Evolutionary conservation across 2,888 invertebrate genomes (phyloP).

Genomic region (Drosophila aldrichi): DNA sequence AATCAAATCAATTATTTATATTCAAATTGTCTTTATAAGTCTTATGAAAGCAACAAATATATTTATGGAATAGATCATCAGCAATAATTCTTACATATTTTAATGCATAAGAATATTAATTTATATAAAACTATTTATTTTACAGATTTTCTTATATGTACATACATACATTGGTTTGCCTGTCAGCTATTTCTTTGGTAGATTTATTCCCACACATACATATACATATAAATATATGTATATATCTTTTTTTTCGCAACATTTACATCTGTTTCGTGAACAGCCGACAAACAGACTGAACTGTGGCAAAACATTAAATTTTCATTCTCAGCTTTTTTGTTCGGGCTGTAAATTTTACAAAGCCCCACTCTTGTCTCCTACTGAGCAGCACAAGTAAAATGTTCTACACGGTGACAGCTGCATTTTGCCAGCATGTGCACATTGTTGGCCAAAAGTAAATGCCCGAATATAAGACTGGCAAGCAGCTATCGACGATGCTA

Average conservation of each 20-base stretch:
- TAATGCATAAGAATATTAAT: too few relatives aligned
- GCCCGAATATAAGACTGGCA: constrained; percentile 19
- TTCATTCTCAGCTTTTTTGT: constrained; percentile 6
- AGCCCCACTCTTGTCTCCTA: not conserved
- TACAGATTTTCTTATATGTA: not conserved
- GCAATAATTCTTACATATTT: too few relatives aligned
- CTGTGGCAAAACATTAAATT: constrained; percentile 13
- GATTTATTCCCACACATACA: not conserved
- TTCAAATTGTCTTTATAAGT: too few relatives aligned
- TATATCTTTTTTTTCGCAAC: not conserved
- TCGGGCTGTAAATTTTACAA: constrained; percentile 11
- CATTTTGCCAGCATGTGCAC: constrained; percentile 14
- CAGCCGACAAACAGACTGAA: not conserved
- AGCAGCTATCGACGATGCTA: constrained; percentile 2
- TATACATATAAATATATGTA: too few relatives aligned
- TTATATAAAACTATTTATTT: too few relatives aligned
- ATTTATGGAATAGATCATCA: too few relatives aligned
- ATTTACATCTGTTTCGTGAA: not conserved
- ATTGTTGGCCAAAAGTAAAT: constrained; percentile 11
- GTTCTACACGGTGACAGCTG: constrained; percentile 26
- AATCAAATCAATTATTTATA: too few relatives aligned
- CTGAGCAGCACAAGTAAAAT: not conserved
- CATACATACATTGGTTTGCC: not conserved
- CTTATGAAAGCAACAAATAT: too few relatives aligned
- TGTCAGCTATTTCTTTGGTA: not conserved